Conservation (phyloP, 1,140 invertebrate species). For the Leptinotarsa texana region DNA sequence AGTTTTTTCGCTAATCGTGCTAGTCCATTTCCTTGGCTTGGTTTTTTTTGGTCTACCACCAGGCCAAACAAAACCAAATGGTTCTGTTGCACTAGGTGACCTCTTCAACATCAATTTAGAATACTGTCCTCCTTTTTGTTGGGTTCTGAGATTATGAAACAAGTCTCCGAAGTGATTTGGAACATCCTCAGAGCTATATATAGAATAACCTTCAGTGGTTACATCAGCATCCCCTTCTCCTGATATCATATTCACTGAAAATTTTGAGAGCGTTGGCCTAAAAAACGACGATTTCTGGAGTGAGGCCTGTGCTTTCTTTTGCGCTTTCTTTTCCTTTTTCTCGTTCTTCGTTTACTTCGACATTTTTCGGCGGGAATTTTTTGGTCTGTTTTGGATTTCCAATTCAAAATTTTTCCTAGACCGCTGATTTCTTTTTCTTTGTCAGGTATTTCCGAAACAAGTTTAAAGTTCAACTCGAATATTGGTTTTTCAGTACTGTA, state of each 20-base stretch:
- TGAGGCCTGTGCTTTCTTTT: not conserved
- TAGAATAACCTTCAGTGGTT: too few relatives aligned
- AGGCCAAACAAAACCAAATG: not conserved
- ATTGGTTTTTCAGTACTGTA: not conserved
- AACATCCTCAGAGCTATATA: too few relatives aligned
- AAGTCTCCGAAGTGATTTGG: not conserved
- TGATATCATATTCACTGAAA: constrained; percentile 11
- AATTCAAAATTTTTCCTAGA: constrained; percentile 7
- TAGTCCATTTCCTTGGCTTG: not conserved
- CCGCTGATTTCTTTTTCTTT: not conserved
- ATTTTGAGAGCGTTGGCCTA: constrained; percentile 29
- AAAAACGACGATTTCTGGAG: constrained; percentile 19
- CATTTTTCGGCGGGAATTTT: not conserved
- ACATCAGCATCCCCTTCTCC: not conserved
- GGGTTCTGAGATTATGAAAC: not conserved
- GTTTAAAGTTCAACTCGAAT: constrained; percentile 9
- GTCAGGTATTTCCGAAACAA: not conserved
- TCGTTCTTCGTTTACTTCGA: not conserved
- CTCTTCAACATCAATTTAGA: not conserved
- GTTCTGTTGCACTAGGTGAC: not conserved
- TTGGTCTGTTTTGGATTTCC: not conserved
- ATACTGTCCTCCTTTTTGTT: not conserved
- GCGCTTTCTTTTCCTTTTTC: constrained; percentile 7
- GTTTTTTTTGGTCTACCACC: not conserved
- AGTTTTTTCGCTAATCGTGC: not conserved